Conservation (phyloP, 2,113 vertebrate genomes). For the Cavia porcellus region DNA sequence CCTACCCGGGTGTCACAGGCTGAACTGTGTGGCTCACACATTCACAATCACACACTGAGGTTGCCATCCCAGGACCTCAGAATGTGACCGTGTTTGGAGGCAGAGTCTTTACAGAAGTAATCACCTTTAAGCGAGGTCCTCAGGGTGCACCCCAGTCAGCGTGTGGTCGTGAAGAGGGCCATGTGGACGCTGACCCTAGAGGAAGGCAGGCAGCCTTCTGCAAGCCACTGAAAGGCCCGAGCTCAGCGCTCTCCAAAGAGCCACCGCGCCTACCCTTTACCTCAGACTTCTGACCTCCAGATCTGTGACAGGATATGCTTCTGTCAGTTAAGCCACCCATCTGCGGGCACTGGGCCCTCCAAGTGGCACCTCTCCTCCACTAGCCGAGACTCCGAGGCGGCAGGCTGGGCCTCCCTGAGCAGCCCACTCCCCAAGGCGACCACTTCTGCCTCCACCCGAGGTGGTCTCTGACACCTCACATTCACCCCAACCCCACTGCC, state of each 20-base stretch:
- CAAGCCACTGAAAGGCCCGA: not conserved
- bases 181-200: fast-evolving
- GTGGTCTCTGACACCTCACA: not conserved
- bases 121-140: not conserved
- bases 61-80: not conserved
- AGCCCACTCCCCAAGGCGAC: not conserved
- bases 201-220: not conserved
- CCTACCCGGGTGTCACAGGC: not conserved
- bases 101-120: not conserved
- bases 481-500: not conserved
- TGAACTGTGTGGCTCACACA: not conserved
- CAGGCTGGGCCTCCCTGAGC: too few species aligned
- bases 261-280: not conserved
- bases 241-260: too few species aligned
- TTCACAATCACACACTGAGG: not conserved
- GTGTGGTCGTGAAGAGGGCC: not conserved
- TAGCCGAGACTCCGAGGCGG: too few species aligned
- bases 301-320: not conserved
- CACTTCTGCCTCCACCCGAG: not conserved
- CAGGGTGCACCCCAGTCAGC: not conserved
- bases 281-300: not conserved
- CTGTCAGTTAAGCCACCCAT: not conserved
- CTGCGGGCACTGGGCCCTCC: not conserved
- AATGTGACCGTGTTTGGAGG: not conserved
- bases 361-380: too few species aligned